Evolutionary conservation across 2,888 invertebrate species (phyloP), one percentile per base, ranked within the genome.

Genomic region (Drosophila ustulata): DNA sequence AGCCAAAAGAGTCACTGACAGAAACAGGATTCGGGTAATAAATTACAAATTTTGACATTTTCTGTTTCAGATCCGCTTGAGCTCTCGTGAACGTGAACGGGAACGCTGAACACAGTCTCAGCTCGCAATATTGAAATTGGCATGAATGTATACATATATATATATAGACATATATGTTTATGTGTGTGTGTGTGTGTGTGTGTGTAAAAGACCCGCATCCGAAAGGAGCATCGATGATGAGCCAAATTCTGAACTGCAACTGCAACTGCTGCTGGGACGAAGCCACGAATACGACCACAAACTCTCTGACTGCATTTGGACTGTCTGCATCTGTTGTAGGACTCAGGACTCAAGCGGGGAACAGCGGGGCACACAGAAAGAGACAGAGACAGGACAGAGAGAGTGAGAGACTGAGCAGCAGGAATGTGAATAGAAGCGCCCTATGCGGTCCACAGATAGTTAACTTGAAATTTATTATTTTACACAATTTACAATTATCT

Each of bases 21-120:
- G 90, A 90, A 91, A 91, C 91, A 91, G 90, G 90, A 91, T 91
- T 90, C 88, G 83, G 90, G 91, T 91, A 91, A 92, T 92, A 92
- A 92, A 92, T 92, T 91, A 92, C 82, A 89, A 91, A 91, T 89
- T 91, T 92, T 92, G 92, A 91, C 91, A 92, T 91, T 91, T 91
- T 91, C 90, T 91, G 91, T 89, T 91, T 89, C 83, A 90, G 91
- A 90, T 90, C 91, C 90, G 90, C 84, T 90, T 89, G 83, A 65
- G 74, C 78, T 81, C 77, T 81, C 82, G 73, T 84, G 87, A 79
- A 82, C 80, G 85, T 81, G 82, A 78, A 68, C 67, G 56, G 30
- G 34, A 11, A 34, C 34, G 34, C 2, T 37, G 37, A 37, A n/a
- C 69, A 62, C 46, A 64, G 49, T 47, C 66, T 57, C 50, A 51